Evolutionary conservation across 2,797 vertebrate species (phyloP).

Genomic region (Scolopax rusticola): DNA sequence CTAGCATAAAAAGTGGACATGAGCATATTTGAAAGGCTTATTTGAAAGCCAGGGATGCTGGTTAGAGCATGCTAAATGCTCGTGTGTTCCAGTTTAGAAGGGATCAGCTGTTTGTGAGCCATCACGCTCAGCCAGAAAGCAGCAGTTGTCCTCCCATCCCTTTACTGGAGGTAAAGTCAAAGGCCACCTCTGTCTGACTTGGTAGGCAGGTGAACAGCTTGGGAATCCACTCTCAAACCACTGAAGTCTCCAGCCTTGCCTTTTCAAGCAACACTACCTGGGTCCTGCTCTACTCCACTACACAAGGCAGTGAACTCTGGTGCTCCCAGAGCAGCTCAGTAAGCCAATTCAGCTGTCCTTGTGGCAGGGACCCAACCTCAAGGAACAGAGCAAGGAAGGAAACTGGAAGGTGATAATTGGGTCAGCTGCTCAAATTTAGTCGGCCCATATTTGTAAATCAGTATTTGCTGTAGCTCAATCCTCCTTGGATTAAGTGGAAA

Average conservation of each 20-base stretch:
- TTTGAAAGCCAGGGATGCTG: background rate
- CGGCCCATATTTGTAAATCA: background rate
- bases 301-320: background rate
- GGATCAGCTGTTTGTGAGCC: background rate
- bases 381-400: background rate
- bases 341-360: background rate
- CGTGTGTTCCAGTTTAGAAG: background rate
- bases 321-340: background rate
- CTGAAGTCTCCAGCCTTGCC: background rate
- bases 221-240: background rate
- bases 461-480: background rate
- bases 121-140: background rate
- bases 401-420: background rate
- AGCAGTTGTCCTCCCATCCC: background rate
- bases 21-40: background rate
- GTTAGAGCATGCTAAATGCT: background rate
- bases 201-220: background rate
- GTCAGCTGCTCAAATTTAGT: slow-evolving; percentile 15
- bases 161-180: background rate
- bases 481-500: background rate
- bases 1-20: background rate
- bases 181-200: background rate
- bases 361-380: background rate
- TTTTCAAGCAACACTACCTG: background rate
- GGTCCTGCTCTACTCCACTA: background rate